Conservation (phyloP, 2,797 vertebrate genomes). For the Denticeps clupeoides region DNA sequence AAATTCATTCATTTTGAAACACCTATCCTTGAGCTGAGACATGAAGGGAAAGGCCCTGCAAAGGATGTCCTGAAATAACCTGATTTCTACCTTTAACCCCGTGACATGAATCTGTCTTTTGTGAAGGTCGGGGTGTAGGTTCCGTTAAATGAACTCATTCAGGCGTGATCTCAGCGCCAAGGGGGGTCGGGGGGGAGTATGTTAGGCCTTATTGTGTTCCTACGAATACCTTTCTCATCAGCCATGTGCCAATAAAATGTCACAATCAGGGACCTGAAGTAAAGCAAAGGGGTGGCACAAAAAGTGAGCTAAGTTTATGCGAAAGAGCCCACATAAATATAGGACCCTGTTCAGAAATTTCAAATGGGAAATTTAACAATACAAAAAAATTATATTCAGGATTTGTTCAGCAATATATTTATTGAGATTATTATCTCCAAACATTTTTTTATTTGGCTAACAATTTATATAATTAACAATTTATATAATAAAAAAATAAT, state of each 20-base stretch:
- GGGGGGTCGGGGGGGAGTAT: neutral
- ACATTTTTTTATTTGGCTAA: no score
- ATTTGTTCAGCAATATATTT: no score
- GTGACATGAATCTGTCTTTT: conserved; percentile 2
- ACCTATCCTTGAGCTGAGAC: conserved; percentile 13
- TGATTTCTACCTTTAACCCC: neutral
- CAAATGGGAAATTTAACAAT: neutral
- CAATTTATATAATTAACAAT: no score
- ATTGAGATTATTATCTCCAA: no score
- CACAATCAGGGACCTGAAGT: no score
- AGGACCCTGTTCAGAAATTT: no score
- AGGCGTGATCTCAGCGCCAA: neutral
- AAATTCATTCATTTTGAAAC: conserved; percentile 8
- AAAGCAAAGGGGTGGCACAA: no score
- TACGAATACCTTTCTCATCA: neutral
- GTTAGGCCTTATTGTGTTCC: neutral
- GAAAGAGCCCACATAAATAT: no score
- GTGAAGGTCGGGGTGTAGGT: conserved; percentile 10
- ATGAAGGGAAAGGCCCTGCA: conserved; percentile 9
- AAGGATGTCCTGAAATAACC: conserved; percentile 5
- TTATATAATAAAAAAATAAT: no score
- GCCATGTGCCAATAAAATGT: no score
- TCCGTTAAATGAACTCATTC: conserved; percentile 11
- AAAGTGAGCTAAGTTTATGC: no score
- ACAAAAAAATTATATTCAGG: no score